Evolutionary conservation across 2,888 invertebrate species (phyloP).

Genomic region (Anorthoa munda): DNA sequence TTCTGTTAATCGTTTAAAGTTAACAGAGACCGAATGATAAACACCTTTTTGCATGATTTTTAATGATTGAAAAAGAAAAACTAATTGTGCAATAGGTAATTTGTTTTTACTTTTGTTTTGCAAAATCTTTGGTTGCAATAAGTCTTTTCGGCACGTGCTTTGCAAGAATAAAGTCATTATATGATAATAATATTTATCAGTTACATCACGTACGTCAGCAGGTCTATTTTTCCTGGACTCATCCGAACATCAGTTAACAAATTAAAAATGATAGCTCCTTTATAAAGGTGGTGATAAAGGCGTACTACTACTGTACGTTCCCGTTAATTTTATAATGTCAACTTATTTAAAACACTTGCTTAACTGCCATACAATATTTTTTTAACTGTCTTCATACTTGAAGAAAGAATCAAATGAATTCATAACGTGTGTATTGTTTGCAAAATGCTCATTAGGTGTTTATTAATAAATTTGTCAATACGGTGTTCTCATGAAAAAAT

Average conservation of each 20-base stretch:
- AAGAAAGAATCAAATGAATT: slow-evolving; percentile 4
- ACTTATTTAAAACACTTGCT: neutral
- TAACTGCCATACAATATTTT: neutral
- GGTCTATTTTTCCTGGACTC: neutral
- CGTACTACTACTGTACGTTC: neutral
- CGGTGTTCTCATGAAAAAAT: slow-evolving; percentile 12
- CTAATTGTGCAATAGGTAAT: neutral
- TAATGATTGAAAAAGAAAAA: neutral
- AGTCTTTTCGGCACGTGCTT: neutral
- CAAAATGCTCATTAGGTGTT: slow-evolving; percentile 17
- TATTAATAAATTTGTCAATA: slow-evolving; percentile 23
- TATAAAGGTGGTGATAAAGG: neutral
- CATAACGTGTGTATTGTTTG: neutral
- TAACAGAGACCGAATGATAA: neutral
- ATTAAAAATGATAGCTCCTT: too few species aligned
- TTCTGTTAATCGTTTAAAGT: slow-evolving; percentile 18
- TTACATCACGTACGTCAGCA: neutral
- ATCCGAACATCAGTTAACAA: too few species aligned
- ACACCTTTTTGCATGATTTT: neutral
- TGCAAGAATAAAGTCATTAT: neutral
- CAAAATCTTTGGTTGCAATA: neutral
- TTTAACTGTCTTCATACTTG: neutral
- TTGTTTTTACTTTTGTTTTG: neutral
- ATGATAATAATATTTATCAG: neutral
- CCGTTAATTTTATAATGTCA: neutral